These are phyloP conservation scores for Heteronetta atricapilla DNA, from an alignment of 2,113 vertebrate genomes.

Conservation along the genomic window DNA sequence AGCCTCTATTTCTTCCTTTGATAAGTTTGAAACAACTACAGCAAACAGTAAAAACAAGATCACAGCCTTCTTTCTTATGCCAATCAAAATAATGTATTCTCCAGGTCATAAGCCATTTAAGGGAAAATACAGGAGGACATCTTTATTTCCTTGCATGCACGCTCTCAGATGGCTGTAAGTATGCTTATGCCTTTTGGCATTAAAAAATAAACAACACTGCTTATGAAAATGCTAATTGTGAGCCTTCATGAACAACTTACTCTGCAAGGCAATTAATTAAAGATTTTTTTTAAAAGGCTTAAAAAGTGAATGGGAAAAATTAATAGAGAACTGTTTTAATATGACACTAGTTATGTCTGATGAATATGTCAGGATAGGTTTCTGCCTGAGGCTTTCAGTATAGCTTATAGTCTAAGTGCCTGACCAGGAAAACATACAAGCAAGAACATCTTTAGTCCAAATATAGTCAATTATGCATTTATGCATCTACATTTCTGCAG, in stretches of 20 bases:
- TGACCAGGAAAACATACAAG: neutral
- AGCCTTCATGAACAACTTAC: neutral
- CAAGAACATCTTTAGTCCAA: neutral
- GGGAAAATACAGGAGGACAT: neutral
- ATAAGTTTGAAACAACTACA: constrained; percentile 60
- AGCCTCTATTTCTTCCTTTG: constrained; percentile 49
- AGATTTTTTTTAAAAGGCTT: neutral
- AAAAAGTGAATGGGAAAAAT: neutral
- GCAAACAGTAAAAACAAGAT: constrained; percentile 64
- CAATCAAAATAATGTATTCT: constrained; percentile 47
- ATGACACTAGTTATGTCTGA: neutral
- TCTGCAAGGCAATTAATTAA: neutral
- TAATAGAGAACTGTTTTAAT: neutral
- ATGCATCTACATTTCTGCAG: neutral
- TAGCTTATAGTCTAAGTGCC: neutral
- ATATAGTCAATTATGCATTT: neutral
- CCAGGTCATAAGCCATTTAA: constrained; percentile 44
- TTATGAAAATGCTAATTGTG: neutral
- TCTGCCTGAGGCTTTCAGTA: neutral
- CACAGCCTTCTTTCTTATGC: constrained; percentile 9
- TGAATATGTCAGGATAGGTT: neutral
- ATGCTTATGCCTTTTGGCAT: neutral
- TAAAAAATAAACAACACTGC: neutral
- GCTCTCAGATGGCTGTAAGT: neutral
- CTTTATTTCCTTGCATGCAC: neutral